Conservation (phyloP, 2,113 vertebrate genomes). For the Pimephales promelas region DNA sequence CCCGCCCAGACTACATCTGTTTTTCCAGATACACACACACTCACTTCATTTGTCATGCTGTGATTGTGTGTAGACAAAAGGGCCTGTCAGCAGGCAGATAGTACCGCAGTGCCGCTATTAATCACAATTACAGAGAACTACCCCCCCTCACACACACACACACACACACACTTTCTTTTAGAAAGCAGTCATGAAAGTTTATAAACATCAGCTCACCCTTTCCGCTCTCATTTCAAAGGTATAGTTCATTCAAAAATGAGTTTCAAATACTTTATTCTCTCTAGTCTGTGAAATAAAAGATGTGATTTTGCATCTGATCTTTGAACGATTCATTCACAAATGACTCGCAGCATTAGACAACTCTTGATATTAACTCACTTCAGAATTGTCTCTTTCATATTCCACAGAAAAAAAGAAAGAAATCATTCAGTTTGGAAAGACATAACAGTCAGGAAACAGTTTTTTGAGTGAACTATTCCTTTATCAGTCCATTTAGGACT, state of each 20-base stretch:
- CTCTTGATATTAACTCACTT: neutral
- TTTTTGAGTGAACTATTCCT: neutral
- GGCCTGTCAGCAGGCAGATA: slow-evolving; percentile 94
- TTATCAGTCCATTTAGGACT: neutral
- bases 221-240: neutral
- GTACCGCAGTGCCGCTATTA: slow-evolving; percentile 90
- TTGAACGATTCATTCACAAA: neutral
- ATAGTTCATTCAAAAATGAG: neutral
- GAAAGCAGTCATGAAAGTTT: neutral
- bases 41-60: slow-evolving; percentile 94
- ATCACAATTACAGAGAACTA: slow-evolving; percentile 97
- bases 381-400: neutral
- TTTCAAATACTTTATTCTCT: neutral
- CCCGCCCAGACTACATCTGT: slow-evolving; percentile 95
- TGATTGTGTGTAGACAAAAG: slow-evolving; percentile 97
- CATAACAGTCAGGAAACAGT: neutral
- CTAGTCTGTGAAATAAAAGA: neutral
- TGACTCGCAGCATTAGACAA: neutral
- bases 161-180: slow-evolving; percentile 64
- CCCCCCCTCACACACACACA: slow-evolving; percentile 67
- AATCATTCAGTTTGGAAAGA: neutral
- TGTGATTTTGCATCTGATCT: neutral
- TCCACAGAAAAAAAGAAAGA: neutral
- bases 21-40: slow-evolving; percentile 86
- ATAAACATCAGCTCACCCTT: slow-evolving; percentile 18